Conservation (phyloP, 2,113 vertebrate species). For the Suricata suricatta region DNA sequence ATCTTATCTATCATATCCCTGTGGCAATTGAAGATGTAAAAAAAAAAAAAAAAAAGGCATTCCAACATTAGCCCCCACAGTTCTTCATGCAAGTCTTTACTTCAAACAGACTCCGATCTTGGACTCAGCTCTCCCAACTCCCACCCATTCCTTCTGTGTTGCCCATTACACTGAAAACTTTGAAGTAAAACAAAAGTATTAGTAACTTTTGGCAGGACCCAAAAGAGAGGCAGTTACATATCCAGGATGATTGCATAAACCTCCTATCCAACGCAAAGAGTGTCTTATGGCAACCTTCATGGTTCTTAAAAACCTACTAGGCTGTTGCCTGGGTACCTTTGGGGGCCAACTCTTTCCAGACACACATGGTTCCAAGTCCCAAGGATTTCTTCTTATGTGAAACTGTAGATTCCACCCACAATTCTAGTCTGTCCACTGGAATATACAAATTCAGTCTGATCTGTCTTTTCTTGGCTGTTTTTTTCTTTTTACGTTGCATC, state of each 20-base stretch:
- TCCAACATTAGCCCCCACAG: background rate
- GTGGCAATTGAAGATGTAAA: background rate
- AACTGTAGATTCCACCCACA: background rate
- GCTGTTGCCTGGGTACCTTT: background rate
- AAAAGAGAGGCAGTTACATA: background rate
- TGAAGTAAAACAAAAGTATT: background rate
- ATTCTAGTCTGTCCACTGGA: background rate
- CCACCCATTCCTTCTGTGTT: background rate
- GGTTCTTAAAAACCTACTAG: background rate
- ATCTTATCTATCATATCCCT: background rate
- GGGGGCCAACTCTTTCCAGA: background rate
- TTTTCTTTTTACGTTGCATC: background rate
- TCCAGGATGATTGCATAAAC: background rate
- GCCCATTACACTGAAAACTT: background rate
- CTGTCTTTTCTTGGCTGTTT: background rate
- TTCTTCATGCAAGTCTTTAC: background rate
- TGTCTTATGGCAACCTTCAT: background rate
- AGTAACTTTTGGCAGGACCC: background rate
- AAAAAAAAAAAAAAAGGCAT: background rate
- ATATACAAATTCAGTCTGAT: background rate
- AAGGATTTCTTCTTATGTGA: background rate
- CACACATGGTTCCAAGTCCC: background rate
- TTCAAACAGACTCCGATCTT: background rate
- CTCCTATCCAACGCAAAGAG: background rate
- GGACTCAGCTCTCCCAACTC: background rate